These are phyloP conservation scores for Helicoverpa zea DNA, from an alignment of 1,140 invertebrate species.

Conservation along the genomic window DNA sequence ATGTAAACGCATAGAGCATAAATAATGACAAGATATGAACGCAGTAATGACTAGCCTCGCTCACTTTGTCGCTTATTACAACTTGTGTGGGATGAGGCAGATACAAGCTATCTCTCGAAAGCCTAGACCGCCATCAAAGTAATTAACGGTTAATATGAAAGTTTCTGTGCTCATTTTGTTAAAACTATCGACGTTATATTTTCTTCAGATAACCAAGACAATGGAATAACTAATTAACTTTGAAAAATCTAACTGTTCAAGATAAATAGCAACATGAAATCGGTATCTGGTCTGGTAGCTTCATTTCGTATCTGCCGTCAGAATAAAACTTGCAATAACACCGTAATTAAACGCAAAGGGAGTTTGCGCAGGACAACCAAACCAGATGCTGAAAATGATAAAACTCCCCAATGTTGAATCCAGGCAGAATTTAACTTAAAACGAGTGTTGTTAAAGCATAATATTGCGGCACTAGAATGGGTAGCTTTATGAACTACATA, in stretches of 20 bases:
- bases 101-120: conserved; percentile 14
- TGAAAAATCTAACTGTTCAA: background rate
- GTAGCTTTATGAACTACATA: conserved; percentile 16
- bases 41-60: background rate
- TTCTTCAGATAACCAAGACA: background rate
- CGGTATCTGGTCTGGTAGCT: no score
- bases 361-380: no score
- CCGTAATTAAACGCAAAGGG: no score
- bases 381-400: background rate
- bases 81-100: conserved; percentile 1
- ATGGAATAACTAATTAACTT: background rate
- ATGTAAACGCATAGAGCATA: background rate
- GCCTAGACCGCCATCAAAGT: background rate
- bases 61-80: background rate
- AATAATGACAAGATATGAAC: conserved; percentile 17
- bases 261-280: background rate
- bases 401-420: background rate
- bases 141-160: conserved; percentile 15
- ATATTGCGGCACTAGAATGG: background rate
- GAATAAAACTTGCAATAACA: no score
- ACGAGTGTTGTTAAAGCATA: background rate
- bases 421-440: background rate
- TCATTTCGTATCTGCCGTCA: background rate
- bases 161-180: conserved; percentile 11
- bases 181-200: background rate